Evolutionary conservation across 2,113 vertebrate species (phyloP), one percentile per base, ranked within the genome.

Genomic region (Patagioenas fasciata): DNA sequence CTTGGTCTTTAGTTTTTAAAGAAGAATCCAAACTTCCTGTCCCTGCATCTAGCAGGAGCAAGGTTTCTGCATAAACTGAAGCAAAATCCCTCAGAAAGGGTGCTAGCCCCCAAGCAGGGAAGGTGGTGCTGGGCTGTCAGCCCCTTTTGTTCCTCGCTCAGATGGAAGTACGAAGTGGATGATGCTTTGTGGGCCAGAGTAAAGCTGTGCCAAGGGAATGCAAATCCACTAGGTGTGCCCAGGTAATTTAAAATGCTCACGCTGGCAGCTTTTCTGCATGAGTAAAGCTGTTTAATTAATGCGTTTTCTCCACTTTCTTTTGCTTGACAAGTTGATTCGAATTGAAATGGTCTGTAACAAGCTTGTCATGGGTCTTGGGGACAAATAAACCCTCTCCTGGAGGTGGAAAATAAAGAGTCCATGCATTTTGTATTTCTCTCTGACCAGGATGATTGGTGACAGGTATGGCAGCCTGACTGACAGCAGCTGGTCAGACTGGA

Each of bases 201-300:
- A 97, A 98, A 98, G 98, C 98, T 98, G 98, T 98, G 98, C 98
- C 89, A 98, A 98, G 98, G 98, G 98, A 99, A 99, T 99, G 98
- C 98, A 98, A 98, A 98, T 99, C 96, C 92, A 38, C 98, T 98
- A 99, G 99, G 99, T 99, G 99, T 98, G 98, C 98, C 98, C 98
- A 98, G 99, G 98, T 98, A 98, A 99, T 98, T 98, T 98, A 98
- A 98, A 98, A 98, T 97, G 98, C 97, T 98, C 98, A 98, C 19
- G 98, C 98, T 99, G 98, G 98, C 98, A 98, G 98, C 98, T 98
- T 99, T 99, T 99, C 98, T 99, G 98, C 97, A 97, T 98, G 98
- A 98, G 97, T 98, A 98, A 98, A 98, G 98, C 98, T 98, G 92
- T 97, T 98, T 97, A 98, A 98, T 98, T 98, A 98, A 98, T 99